Conservation (phyloP, 2,888 invertebrate genomes). For the Pachymerium ferrugineum region DNA sequence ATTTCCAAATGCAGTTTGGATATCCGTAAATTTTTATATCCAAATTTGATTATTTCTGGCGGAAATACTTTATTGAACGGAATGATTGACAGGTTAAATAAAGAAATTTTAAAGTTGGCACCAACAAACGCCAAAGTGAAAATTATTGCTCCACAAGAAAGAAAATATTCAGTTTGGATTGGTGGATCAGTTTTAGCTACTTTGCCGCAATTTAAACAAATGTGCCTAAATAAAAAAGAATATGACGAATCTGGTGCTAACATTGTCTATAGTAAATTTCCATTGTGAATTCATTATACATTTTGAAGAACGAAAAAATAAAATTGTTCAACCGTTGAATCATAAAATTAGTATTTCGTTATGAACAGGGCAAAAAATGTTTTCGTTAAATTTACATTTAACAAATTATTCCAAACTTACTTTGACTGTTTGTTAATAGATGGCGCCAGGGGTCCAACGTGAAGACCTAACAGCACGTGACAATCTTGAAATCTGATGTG, state of each 20-base stretch:
- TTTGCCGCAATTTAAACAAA: constrained; percentile 82
- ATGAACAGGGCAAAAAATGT: too few species aligned
- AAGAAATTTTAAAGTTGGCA: constrained; percentile 60
- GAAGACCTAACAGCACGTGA: too few species aligned
- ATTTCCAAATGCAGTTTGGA: constrained; percentile 51
- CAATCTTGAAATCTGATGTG: too few species aligned
- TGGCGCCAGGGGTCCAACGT: too few species aligned
- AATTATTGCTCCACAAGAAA: constrained; percentile 85
- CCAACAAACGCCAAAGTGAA: constrained; percentile 61
- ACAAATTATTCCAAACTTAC: too few species aligned
- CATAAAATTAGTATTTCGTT: too few species aligned
- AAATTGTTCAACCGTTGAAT: too few species aligned
- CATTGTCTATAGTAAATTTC: constrained; percentile 52
- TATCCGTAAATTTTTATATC: constrained; percentile 45
- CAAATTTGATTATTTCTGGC: constrained; percentile 39
- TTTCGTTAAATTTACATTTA: too few species aligned
- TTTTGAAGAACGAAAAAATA: too few species aligned
- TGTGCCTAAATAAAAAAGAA: constrained; percentile 88
- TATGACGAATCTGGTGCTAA: constrained; percentile 74
- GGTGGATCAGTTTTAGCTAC: constrained; percentile 94
- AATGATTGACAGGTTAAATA: constrained; percentile 41
- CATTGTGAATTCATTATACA: too few species aligned
- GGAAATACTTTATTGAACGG: constrained; percentile 46
- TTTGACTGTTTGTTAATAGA: too few species aligned
- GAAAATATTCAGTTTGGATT: constrained; percentile 98